phyloP scores from a whole-genome alignment of 2,113 vertebrate species.

The Columba janthina region DNA sequence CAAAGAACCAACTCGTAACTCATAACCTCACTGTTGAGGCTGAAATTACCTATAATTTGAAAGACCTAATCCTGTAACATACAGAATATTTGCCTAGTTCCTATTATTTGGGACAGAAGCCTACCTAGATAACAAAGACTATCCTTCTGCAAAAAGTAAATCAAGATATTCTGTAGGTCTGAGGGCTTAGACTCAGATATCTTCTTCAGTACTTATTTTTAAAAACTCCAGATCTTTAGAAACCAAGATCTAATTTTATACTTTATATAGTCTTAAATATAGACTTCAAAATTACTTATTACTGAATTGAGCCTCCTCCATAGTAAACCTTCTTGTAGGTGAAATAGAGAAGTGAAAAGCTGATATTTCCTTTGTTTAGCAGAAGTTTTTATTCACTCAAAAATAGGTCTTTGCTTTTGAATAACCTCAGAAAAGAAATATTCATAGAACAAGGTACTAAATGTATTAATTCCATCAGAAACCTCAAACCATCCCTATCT shows the following conservation, averaged over 20 bases:
- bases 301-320: background rate
- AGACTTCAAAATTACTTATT: background rate
- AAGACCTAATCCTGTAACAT: background rate
- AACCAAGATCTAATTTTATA: background rate
- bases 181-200: background rate
- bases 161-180: background rate
- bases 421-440: background rate
- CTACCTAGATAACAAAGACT: background rate
- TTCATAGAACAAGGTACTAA: background rate
- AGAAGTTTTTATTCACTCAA: background rate
- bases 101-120: accelerated
- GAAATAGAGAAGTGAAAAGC: background rate
- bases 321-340: background rate
- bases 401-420: background rate
- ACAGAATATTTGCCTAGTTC: background rate
- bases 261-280: background rate
- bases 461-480: background rate
- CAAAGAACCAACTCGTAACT: background rate
- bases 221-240: background rate
- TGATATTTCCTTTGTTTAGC: background rate
- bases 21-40: background rate
- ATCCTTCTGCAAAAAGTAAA: background rate
- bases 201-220: background rate
- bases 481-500: background rate
- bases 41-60: background rate